Base-by-base conservation (phyloP, 2,797 vertebrate genomes). In the Setipinna tenuifilis region DNA sequence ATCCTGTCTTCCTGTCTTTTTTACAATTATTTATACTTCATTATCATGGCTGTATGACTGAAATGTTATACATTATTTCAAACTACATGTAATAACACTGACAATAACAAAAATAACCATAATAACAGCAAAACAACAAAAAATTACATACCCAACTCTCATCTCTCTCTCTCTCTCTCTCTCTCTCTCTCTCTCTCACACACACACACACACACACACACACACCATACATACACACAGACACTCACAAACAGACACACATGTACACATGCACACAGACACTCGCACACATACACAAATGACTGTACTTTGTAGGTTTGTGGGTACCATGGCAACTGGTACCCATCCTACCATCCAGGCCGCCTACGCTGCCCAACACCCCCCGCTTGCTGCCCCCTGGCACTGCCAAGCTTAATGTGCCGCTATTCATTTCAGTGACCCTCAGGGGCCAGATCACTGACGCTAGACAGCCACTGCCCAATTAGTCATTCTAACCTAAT, bases 291-390 rank as follows among this genome's bases (percentile, higher is more conserved):
- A 71, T 28, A 12, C 68, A 17, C 17, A 14, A 7, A 19, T 28
- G 2, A 57, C 11, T 21, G 19, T 21, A 23, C 62, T 65, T 28
- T 65, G 62, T 65, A 88, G 84, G 86, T 68, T 89, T 90, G 91
- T 87, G 85, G 92, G 91, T 91, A 89, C 93, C 94, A 94, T 93
- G 92, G 94, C 90, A 94, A 95, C 93, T 58, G 57, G 82, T 88
- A 91, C 87, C 88, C 71, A 28, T 19, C n/a, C 2, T 81, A 35
- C 48, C 75, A 46, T 44, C 85, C 81, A 23, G 19, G 16, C 84
- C 48, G 71, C 85, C 84, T 84, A 86, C 83, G 10, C 62, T 65
- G 23, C 62, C 62, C 62, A 65, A 25, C 62, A 65, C n/a, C 61
- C 84, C 85, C 71, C 81, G 58, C 57, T 82, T 3, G 80, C 61